A percentile compares a stretch with the other conserved stretches of the same genome.
Conservation (phyloP, 2,797 vertebrate species). For the Myotis myotis region DNA sequence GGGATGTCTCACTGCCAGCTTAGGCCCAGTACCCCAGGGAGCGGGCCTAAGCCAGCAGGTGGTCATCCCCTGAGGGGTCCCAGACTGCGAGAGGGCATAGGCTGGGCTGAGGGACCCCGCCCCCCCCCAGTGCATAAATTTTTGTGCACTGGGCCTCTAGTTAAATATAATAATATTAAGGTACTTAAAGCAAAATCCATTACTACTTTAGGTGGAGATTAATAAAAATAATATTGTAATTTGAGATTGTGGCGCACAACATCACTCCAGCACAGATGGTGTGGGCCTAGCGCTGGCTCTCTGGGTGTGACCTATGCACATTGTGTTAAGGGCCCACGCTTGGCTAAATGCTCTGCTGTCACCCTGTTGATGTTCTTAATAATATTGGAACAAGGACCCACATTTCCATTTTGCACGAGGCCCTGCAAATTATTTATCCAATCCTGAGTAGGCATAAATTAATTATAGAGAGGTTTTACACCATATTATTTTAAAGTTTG, state of each 20-base stretch:
- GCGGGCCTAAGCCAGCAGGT: no score
- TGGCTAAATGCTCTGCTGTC: not conserved
- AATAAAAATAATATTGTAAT: not conserved
- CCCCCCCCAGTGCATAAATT: no score
- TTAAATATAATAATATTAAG: not conserved
- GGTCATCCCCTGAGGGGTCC: no score
- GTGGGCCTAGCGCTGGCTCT: not conserved
- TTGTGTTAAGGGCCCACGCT: rapidly evolving
- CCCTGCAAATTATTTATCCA: not conserved
- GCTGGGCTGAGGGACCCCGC: no score
- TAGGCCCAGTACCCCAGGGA: no score
- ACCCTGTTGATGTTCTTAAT: not conserved
- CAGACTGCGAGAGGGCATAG: no score
- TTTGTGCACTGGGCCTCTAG: no score
- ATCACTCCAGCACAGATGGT: not conserved
- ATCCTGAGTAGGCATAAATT: not conserved
- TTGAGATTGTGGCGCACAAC: not conserved
- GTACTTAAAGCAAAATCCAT: not conserved
- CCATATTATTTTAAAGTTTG: constrained; percentile 21
- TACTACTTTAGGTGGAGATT: not conserved
- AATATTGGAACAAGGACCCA: not conserved
- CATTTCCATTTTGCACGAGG: not conserved
- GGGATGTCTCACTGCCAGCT: no score
- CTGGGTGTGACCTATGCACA: not conserved
- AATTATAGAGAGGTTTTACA: not conserved